Base-by-base conservation (phyloP, 2,113 vertebrate genomes). In the mouse (Mus musculus) region DNA sequence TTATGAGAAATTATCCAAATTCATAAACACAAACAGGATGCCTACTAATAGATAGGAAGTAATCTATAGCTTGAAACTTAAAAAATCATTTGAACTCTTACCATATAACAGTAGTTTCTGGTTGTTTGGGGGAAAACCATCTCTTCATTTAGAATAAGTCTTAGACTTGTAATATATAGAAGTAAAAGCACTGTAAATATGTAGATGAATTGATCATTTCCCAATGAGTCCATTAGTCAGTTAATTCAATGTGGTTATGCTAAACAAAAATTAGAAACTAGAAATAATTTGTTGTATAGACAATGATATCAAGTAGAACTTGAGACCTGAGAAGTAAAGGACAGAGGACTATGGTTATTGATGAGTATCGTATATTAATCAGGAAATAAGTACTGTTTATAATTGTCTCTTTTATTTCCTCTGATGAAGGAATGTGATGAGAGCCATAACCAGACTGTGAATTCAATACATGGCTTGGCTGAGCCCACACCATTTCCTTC, bases 201-300 rank as follows among this genome's bases (percentile, higher is more conserved):
- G 30, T 63, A 16, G 5, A 30, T 56, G 16, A 19, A 42, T 59
- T 7, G 1, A 89, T 24, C 10, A 30, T 52, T 9, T 30, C 0
- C 11, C 36, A 7, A 24, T 10, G 67, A 46, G 7, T 42, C 28
- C 8, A 20, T 33, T 67, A 71, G 42, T 65, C 52, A 75, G 42
- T 81, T 7, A 71, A 7, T 65, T 77, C 22, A 46, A 1, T 0
- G 7, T 73, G 30, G 22, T 42, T 3, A 92, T 90, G 90, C 76
- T 56, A 61, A 87, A 77, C 26, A 87, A 33, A 77, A 92, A 95
- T 56, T 71, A 54, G 24, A 71, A 12, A 95, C 75, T 54, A 86
- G 33, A 24, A 52, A 82, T 92, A 24, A 1, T 16, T 73, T 42
- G 71, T n/a, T 95, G 30, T n/a, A 7, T 39, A n/a, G 84, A 39